Evolutionary conservation across 2,113 vertebrate species (phyloP).

Genomic region (Eurypyga helias): DNA sequence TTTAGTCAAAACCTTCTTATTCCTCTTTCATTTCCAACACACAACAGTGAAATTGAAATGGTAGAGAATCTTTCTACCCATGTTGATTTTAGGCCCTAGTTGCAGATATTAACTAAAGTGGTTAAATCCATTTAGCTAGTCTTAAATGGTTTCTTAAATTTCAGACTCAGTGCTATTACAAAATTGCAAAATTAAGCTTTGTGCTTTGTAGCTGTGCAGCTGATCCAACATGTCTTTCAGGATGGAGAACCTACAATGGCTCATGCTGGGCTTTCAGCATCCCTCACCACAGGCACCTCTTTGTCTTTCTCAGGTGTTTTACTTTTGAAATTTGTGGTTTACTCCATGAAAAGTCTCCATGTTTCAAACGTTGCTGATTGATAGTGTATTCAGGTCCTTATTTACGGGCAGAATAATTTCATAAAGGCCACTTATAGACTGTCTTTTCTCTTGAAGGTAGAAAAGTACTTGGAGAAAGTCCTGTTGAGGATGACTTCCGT

Average conservation of each 20-base stretch:
- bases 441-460: neutral
- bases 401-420: neutral
- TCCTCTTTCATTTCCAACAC: neutral
- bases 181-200: neutral
- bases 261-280: neutral
- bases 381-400: neutral
- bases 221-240: accelerated
- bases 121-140: neutral
- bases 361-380: neutral
- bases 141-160: neutral
- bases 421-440: neutral
- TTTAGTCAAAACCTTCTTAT: neutral
- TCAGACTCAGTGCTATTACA: neutral
- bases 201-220: neutral
- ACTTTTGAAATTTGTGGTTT: neutral
- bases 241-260: accelerated
- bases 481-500: neutral
- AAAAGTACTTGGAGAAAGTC: neutral
- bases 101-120: neutral
- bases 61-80: neutral
- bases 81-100: neutral
- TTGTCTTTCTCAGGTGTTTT: neutral
- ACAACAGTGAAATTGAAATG: neutral
- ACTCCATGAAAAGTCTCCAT: neutral
- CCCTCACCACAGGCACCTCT: neutral